Evolutionary conservation across 2,113 vertebrate species (phyloP), one percentile per base, ranked within the genome.

Genomic region (Halcyon senegalensis): DNA sequence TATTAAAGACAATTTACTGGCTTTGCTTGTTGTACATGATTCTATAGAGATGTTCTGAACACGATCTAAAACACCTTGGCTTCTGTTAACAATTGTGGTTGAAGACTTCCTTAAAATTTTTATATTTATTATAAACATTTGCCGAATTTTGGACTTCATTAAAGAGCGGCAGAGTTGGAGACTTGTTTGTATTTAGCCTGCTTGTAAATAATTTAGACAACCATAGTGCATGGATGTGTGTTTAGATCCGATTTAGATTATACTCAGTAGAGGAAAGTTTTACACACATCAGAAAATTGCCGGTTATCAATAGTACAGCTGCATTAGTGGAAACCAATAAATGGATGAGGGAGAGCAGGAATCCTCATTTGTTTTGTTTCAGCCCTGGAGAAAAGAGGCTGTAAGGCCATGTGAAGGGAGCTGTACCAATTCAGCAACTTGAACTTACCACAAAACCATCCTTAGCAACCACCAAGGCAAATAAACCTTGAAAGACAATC

Each of bases 121-220:
- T 67, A n/a, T 78, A 77, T 68, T 85, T 93, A 84, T 10, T 16
- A 28, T 75, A 83, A 56, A 62, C 31, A 44, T 21, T 53, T 92
- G 86, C 88, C 90, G 89, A 27, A 78, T 90, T 93, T 81, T 90
- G 64, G 56, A 87, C 37, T 70, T 93, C 76, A 94, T 86, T 67
- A 81, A 93, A 86, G 76, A 90, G 56, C 0, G 0, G 39, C 48
- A 78, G 72, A 87, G 44, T 81, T 86, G 63, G 33, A 95, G 33
- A 93, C 55, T 9, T 94, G 75, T 87, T 90, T 94, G 88, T 78
- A 87, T 95, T 93, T 91, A 95, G 76, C 55, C 82, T 0, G 1
- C 70, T 66, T 53, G 43, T 96, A 94, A 96, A 97, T 96, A 90
- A 96, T 96, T 95, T 75, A 95, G 55, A 87, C 67, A 2, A 84